Evolutionary conservation across 2,888 invertebrate species (phyloP), one percentile per base, ranked within the genome.

Genomic region (Lochmaea capreae): DNA sequence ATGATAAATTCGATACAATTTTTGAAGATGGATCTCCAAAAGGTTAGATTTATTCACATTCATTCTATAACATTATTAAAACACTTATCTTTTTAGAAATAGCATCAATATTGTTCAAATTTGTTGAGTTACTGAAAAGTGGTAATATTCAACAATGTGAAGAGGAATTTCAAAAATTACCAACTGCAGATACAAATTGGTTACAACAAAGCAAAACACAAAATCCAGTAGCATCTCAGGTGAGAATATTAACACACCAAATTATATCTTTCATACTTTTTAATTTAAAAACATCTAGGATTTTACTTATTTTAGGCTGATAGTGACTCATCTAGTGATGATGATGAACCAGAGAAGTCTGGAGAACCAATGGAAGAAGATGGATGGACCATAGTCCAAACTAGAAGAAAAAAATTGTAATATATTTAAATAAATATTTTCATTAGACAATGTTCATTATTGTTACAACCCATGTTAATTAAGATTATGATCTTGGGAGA

Each of bases 11-110:
- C 85, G 90, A 93, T 74, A 93, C 93, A 42, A 88, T 92, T 6
- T 93, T 93, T 83, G 92, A 93, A 86, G 93, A 93, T 82, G 89
- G 90, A 79, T 93, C 93, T 14, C 90, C 92, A 39, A 89, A 88
- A 86, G 92, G 91, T 91, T 39, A 67, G 62, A n/a, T 46, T 84
- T 70, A 10, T 33, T 18, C 26, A 61, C 63, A 16, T 58, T 65
- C 8, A 39, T 18, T 54, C 65, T 72, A 39, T 63, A 76, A 59
- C 77, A 70, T 39, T 11, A 49, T 65, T 65, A 39, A 43, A 54
- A 54, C 10, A 3, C 9, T 18, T 22, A 12, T 58, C 1, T 59
- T 88, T 89, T 61, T 85, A 91, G 93, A 93, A 87, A 89, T 93
- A 76, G 90, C 92, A 69, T 81, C 84, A 16, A 83, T 91, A 57